A percentile compares a stretch with the other conserved stretches of the same genome.
Conservation (phyloP, 2,888 invertebrate genomes). For the Campopleginae sp. region DNA sequence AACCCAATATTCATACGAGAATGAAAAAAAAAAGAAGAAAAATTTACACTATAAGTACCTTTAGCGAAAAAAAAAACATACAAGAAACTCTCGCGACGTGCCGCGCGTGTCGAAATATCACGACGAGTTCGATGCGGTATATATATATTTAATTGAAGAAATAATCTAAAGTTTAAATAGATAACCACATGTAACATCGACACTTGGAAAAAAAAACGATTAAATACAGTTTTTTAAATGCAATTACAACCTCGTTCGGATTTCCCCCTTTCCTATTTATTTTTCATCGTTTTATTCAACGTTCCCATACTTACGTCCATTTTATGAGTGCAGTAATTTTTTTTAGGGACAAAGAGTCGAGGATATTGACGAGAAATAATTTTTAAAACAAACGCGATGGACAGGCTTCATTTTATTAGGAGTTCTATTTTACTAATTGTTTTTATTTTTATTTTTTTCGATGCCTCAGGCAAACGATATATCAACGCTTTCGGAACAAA, state of each 20-base stretch:
- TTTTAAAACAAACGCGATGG: too few species aligned
- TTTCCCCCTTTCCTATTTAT: neutral
- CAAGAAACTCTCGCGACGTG: constrained; percentile 59
- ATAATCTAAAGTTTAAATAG: constrained; percentile 68
- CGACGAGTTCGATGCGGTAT: constrained; percentile 57
- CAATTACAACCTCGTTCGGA: constrained; percentile 50
- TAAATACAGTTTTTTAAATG: constrained; percentile 71
- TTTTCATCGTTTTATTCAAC: neutral
- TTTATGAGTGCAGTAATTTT: too few species aligned
- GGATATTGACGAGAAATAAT: too few species aligned
- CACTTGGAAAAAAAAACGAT: constrained; percentile 68
- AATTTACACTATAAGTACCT: constrained; percentile 71
- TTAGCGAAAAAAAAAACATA: constrained; percentile 57
- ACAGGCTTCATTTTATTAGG: too few species aligned
- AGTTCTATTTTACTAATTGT: too few species aligned
- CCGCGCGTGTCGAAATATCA: constrained; percentile 51
- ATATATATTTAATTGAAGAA: constrained; percentile 55
- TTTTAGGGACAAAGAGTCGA: too few species aligned
- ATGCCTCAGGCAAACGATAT: too few species aligned
- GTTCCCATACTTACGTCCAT: too few species aligned
- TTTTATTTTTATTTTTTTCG: too few species aligned
- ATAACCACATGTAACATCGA: constrained; percentile 70
- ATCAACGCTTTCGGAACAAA: too few species aligned
- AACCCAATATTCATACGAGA: constrained; percentile 40
- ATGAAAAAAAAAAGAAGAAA: constrained; percentile 42